Conservation (phyloP, 2,113 vertebrate species). For the Thalassoma bifasciatum region DNA sequence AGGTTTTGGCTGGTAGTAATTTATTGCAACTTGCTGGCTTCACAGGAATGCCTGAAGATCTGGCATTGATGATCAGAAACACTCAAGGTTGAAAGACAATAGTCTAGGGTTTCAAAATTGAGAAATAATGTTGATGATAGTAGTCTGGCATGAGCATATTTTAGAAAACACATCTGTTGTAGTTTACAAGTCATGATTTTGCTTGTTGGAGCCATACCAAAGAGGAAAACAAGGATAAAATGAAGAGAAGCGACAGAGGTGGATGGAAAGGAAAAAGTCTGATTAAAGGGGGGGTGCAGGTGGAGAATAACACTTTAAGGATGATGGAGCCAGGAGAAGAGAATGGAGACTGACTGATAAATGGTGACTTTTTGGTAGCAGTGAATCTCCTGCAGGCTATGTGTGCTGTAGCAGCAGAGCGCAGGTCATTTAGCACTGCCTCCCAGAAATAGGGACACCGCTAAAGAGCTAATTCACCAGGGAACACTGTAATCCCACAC, state of each 20-base stretch:
- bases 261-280: slow-evolving; percentile 19
- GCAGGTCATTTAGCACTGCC: slow-evolving; percentile 64
- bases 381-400: slow-evolving; percentile 43
- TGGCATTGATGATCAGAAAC: too few relatives aligned
- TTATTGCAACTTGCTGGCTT: too few relatives aligned
- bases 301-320: slow-evolving; percentile 14
- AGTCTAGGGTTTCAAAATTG: too few relatives aligned
- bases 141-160: slow-evolving; percentile 17
- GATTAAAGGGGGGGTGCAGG: slow-evolving; percentile 32
- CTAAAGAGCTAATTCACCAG: slow-evolving; percentile 68
- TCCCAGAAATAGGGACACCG: slow-evolving; percentile 52
- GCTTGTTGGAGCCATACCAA: slow-evolving; percentile 34
- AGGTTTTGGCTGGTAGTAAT: too few relatives aligned
- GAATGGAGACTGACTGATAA: slow-evolving; percentile 61
- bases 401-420: slow-evolving; percentile 42
- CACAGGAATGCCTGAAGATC: too few relatives aligned
- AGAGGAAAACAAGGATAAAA: slow-evolving; percentile 15
- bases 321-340: slow-evolving; percentile 40
- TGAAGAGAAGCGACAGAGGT: slow-evolving; percentile 50
- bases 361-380: slow-evolving; percentile 41
- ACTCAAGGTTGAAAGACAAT: too few relatives aligned
- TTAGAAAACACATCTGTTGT: slow-evolving; percentile 46
- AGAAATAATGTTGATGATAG: background rate
- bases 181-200: slow-evolving; percentile 42
- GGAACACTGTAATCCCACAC: slow-evolving; percentile 55